Evolutionary conservation across 2,113 vertebrate genomes (phyloP).

Genomic region (Falco punctatus): DNA sequence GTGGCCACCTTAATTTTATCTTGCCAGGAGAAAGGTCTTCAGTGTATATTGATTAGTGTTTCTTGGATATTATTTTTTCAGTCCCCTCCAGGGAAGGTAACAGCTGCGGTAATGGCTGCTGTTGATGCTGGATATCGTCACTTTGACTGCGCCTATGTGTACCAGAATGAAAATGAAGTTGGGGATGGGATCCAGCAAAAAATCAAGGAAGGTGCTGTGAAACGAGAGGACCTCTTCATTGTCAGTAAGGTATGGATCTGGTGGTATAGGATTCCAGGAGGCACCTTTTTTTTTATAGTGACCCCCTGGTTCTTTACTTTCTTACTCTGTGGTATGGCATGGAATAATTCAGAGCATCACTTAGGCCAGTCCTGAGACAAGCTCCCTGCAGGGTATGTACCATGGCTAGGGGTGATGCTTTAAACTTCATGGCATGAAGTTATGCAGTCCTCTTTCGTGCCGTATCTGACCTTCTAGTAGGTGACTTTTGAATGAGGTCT

Average conservation of each 20-base stretch:
- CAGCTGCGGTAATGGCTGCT: slow-evolving; percentile 78
- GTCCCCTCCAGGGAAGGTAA: slow-evolving; percentile 80
- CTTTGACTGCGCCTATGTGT: slow-evolving; percentile 85
- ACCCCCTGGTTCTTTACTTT: fast-evolving
- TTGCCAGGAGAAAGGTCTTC: fast-evolving
- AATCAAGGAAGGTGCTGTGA: slow-evolving; percentile 80
- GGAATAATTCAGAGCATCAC: not conserved
- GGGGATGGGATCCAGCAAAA: slow-evolving; percentile 82
- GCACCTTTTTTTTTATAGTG: fast-evolving
- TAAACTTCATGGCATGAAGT: not conserved
- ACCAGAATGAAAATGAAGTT: slow-evolving; percentile 87
- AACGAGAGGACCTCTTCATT: slow-evolving; percentile 87
- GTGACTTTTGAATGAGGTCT: not conserved
- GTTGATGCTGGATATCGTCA: slow-evolving; percentile 87
- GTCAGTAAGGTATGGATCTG: slow-evolving; percentile 85
- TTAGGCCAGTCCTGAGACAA: not conserved
- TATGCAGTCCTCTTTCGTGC: not conserved
- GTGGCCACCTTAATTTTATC: not conserved
- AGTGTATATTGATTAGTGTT: fast-evolving
- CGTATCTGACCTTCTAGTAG: not conserved
- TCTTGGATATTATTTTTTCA: slow-evolving; percentile 6
- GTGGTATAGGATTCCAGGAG: fast-evolving
- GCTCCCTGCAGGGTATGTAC: not conserved
- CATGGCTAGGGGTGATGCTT: not conserved
- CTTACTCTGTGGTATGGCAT: fast-evolving